Evolutionary conservation across 1,140 invertebrate species (phyloP).

Genomic region (Tetragnatha versicolor): DNA sequence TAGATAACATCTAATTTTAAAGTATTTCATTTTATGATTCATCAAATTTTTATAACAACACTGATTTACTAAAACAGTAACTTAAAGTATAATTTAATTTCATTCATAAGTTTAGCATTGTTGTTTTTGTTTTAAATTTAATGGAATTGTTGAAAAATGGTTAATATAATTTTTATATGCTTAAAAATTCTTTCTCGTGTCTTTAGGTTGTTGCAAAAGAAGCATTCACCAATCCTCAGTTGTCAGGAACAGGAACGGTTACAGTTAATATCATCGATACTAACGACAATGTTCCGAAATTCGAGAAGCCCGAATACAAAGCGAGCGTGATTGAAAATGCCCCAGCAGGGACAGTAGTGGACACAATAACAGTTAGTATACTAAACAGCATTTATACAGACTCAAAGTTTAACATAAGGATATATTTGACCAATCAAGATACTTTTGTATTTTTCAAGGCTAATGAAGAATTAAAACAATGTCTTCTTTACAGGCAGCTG

Average conservation of each 20-base stretch:
- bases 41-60: too few relatives aligned
- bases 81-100: too few relatives aligned
- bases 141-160: too few relatives aligned
- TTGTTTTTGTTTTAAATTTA: too few relatives aligned
- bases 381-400: neutral
- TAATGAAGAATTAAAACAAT: neutral
- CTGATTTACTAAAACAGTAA: too few relatives aligned
- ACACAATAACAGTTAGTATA: constrained; percentile 69
- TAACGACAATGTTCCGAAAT: constrained; percentile 92
- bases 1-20: too few relatives aligned
- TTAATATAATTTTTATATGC: too few relatives aligned
- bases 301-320: constrained; percentile 95
- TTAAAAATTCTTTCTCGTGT: too few relatives aligned
- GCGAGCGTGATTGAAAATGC: constrained; percentile 89
- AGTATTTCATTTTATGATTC: too few relatives aligned
- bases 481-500: constrained; percentile 71
- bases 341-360: constrained; percentile 73
- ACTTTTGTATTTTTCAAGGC: neutral
- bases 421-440: neutral
- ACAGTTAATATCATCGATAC: constrained; percentile 82
- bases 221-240: constrained; percentile 74
- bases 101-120: too few relatives aligned
- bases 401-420: neutral
- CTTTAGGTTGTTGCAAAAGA: constrained; percentile 83
- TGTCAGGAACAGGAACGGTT: constrained; percentile 86